Conservation (phyloP, 2,113 vertebrate species). For the Cottus gobio region DNA sequence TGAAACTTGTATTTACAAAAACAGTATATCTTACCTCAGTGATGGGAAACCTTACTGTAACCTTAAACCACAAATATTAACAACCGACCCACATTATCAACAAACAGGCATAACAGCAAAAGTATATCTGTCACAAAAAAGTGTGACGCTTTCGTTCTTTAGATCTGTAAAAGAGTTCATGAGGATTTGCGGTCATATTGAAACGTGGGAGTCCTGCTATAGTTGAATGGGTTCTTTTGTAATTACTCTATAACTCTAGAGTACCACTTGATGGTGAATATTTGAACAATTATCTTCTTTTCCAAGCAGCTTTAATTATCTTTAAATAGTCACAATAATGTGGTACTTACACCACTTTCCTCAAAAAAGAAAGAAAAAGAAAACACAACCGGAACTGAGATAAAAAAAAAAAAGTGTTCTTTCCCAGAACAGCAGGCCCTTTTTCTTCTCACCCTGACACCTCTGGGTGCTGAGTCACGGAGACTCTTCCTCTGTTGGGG, state of each 20-base stretch:
- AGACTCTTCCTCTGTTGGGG: conserved; percentile 44
- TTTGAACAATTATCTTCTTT: background rate
- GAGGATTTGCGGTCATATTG: conserved; percentile 8
- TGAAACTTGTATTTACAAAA: background rate
- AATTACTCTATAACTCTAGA: conserved; percentile 26
- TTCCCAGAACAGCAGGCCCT: conserved; percentile 55
- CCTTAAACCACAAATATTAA: background rate
- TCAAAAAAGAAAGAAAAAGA: background rate
- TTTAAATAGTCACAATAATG: conserved; percentile 5
- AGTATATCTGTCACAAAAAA: no score
- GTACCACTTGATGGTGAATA: conserved; percentile 11
- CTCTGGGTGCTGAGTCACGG: conserved; percentile 70
- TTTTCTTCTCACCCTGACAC: conserved; percentile 30
- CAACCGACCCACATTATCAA: background rate
- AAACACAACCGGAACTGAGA: conserved; percentile 8
- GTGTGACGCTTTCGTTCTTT: background rate
- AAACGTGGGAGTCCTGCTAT: conserved; percentile 5
- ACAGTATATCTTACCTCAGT: no score
- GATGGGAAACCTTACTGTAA: no score
- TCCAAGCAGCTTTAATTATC: conserved; percentile 15
- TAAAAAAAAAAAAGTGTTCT: background rate
- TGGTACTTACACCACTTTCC: conserved; percentile 1
- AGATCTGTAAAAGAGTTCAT: conserved; percentile 7
- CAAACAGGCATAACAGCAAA: background rate
- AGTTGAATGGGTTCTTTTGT: conserved; percentile 3